A percentile compares a stretch with the other conserved stretches of the same genome.
Evolutionary conservation across 2,113 vertebrate species (phyloP).

Genomic region (Aegotheles bennettii): DNA sequence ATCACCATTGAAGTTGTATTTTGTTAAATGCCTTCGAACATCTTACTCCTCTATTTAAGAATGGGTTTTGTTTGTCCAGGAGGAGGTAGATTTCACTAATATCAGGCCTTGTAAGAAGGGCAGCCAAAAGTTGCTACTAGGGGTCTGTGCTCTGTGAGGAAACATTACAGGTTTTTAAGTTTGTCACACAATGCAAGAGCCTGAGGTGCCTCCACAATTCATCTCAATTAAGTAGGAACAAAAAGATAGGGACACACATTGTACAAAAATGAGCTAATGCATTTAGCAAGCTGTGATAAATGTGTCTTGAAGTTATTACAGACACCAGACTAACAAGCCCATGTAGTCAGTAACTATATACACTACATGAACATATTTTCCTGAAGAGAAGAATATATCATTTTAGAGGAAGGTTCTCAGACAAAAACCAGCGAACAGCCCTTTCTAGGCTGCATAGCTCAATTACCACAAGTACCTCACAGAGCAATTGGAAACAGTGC

Average conservation of each 20-base stretch:
- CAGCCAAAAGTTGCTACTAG: neutral
- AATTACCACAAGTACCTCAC: neutral
- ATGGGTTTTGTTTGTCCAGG: neutral
- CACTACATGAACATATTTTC: neutral
- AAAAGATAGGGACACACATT: neutral
- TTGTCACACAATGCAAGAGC: too few species aligned
- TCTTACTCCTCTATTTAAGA: neutral
- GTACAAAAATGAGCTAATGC: neutral
- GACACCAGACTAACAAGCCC: neutral
- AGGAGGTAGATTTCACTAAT: neutral
- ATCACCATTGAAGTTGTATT: neutral
- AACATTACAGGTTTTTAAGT: neutral
- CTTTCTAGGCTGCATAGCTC: neutral
- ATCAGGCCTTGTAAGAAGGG: neutral
- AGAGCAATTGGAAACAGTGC: neutral
- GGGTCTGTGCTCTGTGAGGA: neutral
- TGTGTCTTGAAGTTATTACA: neutral
- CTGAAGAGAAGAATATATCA: neutral
- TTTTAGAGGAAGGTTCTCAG: neutral
- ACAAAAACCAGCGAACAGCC: neutral
- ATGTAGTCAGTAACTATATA: neutral
- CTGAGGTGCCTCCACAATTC: neutral
- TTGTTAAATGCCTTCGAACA: neutral
- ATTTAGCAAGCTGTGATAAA: neutral
- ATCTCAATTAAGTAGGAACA: neutral